Conservation (phyloP, 2,113 vertebrate species). For the Elaphurus davidianus region DNA sequence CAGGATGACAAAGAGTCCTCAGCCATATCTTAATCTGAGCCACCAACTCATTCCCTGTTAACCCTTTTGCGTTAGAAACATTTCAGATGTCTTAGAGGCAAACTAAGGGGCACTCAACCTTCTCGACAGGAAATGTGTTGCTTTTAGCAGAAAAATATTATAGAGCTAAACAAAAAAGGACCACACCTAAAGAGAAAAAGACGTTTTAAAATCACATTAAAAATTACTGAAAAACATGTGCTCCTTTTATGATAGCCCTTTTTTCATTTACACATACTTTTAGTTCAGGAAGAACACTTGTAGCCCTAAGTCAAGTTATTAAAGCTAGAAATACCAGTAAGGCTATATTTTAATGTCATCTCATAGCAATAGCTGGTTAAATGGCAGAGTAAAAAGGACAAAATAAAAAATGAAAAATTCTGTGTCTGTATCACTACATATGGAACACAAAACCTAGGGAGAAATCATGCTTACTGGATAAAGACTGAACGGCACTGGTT, state of each 20-base stretch:
- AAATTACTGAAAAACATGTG: neutral
- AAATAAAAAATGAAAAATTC: conserved; percentile 1
- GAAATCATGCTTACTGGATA: neutral
- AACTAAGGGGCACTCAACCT: neutral
- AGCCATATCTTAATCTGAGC: neutral
- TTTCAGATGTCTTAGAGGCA: neutral
- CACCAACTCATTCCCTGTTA: conserved; percentile 27
- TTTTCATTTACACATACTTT: neutral
- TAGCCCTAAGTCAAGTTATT: neutral
- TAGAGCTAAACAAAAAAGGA: neutral
- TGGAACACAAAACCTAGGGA: neutral
- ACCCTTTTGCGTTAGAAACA: neutral
- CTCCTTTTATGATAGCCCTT: neutral
- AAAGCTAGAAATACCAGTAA: conserved; percentile 39
- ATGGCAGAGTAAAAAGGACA: neutral
- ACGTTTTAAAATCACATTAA: neutral
- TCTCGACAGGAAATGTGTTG: neutral
- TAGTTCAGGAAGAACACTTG: neutral
- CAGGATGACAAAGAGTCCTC: neutral
- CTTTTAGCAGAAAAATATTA: neutral
- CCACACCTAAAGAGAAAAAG: neutral
- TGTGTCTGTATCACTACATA: neutral
- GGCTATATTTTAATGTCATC: neutral
- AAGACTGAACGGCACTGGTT: neutral
- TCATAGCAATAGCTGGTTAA: neutral